Evolutionary conservation across 2,888 invertebrate genomes (phyloP).

Genomic region (Cataglyphis livida): DNA sequence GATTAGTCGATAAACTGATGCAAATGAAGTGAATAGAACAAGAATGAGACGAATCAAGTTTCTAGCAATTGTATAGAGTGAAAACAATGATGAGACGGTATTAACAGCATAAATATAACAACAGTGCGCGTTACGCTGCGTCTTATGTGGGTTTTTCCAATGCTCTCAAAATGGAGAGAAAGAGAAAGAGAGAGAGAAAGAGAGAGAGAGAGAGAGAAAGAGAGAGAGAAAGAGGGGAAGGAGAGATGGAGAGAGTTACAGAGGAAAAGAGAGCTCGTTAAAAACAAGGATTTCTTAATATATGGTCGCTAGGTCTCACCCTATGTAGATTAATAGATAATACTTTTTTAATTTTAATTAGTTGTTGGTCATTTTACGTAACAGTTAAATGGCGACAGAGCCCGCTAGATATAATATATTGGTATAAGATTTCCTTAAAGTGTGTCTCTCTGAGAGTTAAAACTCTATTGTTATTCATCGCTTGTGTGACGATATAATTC

Average conservation of each 20-base stretch:
- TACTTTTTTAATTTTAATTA: conserved; percentile 71
- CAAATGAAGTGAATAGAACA: not conserved
- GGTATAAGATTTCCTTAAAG: conserved; percentile 72
- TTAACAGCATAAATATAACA: conserved; percentile 12
- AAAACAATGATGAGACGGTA: conserved; percentile 1
- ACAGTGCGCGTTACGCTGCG: conserved; percentile 50
- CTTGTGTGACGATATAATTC: conserved; percentile 56
- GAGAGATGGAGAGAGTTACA: conserved; percentile 56
- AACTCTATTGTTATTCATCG: conserved; percentile 68
- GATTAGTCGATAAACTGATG: not conserved
- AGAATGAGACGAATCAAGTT: not conserved
- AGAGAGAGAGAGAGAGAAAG: conserved; percentile 31
- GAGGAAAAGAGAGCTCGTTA: conserved; percentile 22
- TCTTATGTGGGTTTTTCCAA: conserved; percentile 56
- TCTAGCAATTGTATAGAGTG: not conserved
- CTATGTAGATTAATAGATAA: conserved; percentile 73
- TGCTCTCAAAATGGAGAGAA: conserved; percentile 43
- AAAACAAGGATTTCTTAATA: conserved; percentile 62
- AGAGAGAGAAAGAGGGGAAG: conserved; percentile 40
- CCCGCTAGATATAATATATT: conserved; percentile 69
- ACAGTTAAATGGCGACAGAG: conserved; percentile 80
- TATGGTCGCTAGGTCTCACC: conserved; percentile 73
- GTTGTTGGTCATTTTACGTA: conserved; percentile 84
- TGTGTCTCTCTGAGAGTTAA: conserved; percentile 67
- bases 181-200: conserved; percentile 25